Evolutionary conservation across 2,888 invertebrate genomes (phyloP), one percentile per base, ranked within the genome.

Genomic region (Isotomurus palustris): DNA sequence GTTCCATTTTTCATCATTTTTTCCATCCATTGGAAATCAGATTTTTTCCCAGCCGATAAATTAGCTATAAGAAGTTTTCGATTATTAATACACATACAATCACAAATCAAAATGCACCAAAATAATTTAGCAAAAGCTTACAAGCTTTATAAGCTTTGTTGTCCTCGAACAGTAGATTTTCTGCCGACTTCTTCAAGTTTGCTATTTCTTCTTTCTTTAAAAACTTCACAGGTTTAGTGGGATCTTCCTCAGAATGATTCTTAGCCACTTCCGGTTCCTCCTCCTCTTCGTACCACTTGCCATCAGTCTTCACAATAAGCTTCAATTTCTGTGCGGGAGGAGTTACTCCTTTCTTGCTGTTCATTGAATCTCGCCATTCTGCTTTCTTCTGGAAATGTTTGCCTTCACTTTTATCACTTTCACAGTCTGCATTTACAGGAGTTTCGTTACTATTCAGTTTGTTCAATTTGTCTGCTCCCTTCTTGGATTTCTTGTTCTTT

Each of bases 1-100:
- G 92, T 91, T 64, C 94, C 94, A 68, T 85, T 86, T 12, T 83
- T 79, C 68, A 91, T 78, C 10, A 92, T 83, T 2, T 86, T 87
- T 69, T 83, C 82, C 62, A 90, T 83, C 91, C 91, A 91, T 55
- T 82, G 80, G 70, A 82, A 82, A 69, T 87, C 85, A 0, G 84
- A 82, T 28, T 81, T 79, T 2, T 78, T 77, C 69, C 80, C 80
- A 53, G 78, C 79, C 67, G 78, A 81, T 47, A 80, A 75, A 72
- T 80, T 81, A 78, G 76, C 74, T 81, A 74, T 21, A 28, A 72
- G 71, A 53, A 55, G 44, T 44, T 8, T 58, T 79, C 79, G 78
- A 68, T 81, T 81, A 67, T 79, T 77, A 29, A 80, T 76, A 60
- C 81, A 67, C 82, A 82, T 35, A 44, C 21, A 51, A 14, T 28